A percentile compares a stretch with the other conserved stretches of the same genome.
Evolutionary conservation across 2,113 vertebrate genomes (phyloP).

Genomic region (Varanus komodoensis): DNA sequence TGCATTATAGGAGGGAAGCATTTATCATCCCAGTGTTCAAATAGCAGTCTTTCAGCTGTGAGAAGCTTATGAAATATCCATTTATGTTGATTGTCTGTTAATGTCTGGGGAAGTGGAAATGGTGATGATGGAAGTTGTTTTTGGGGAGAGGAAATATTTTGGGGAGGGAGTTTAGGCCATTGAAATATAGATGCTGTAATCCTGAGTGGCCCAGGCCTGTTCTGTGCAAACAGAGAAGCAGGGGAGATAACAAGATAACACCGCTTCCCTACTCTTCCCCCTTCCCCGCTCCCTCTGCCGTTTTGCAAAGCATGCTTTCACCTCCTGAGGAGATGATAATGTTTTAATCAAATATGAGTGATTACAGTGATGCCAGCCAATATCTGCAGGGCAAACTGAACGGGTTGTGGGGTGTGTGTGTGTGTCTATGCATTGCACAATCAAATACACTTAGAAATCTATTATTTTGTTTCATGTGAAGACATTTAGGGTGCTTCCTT

Average conservation of each 20-base stretch:
- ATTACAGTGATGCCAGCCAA: not conserved
- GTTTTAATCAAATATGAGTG: not conserved
- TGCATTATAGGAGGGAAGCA: too few species aligned
- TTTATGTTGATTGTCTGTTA: too few species aligned
- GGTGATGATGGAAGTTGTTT: not conserved
- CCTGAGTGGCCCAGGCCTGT: not conserved
- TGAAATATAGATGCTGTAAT: conserved; percentile 22
- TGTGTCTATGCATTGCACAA: too few species aligned
- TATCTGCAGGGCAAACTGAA: not conserved
- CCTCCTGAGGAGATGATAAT: not conserved
- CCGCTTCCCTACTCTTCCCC: not conserved
- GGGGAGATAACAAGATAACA: not conserved
- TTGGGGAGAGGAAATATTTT: not conserved
- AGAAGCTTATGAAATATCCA: too few species aligned
- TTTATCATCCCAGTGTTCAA: too few species aligned
- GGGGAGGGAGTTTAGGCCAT: not conserved
- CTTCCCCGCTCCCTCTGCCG: not conserved
- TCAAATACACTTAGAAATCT: not conserved
- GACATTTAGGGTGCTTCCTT: conserved; percentile 1
- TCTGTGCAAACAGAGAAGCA: not conserved
- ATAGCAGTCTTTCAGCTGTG: too few species aligned
- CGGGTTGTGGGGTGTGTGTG: not conserved
- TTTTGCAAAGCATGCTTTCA: not conserved
- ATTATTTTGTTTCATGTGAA: not conserved
- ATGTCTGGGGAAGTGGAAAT: not conserved